These are phyloP conservation scores for Daubentonia madagascariensis DNA, from an alignment of 2,113 vertebrate species.

Conservation along the genomic window DNA sequence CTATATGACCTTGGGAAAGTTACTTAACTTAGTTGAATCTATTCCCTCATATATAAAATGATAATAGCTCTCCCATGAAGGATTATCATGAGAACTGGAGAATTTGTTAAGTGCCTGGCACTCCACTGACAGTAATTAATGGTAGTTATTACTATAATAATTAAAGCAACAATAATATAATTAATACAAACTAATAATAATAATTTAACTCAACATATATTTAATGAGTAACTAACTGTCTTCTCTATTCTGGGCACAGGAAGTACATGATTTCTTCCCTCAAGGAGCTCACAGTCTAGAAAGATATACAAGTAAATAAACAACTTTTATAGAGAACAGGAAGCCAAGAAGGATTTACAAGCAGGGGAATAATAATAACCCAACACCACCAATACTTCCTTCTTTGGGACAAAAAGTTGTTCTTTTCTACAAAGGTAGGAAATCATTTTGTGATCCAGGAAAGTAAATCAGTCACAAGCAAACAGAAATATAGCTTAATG, in stretches of 20 bases:
- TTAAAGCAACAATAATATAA: background rate
- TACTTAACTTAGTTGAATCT: background rate
- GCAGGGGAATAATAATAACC: background rate
- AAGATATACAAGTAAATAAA: background rate
- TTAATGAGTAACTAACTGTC: background rate
- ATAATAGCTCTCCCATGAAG: background rate
- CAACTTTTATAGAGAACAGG: background rate
- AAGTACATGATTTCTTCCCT: background rate
- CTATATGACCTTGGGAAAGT: background rate
- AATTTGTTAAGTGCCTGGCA: background rate
- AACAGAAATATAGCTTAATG: background rate
- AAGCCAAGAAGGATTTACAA: background rate
- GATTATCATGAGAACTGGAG: background rate
- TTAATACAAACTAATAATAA: constrained; percentile 32
- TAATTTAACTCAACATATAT: background rate
- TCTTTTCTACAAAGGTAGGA: background rate
- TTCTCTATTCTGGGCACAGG: background rate
- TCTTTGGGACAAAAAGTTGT: background rate
- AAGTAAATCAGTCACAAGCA: background rate
- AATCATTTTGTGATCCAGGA: background rate
- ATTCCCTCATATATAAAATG: background rate
- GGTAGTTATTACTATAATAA: background rate
- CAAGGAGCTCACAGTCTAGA: background rate
- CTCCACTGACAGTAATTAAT: background rate
- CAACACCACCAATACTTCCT: background rate